phyloP scores from a whole-genome alignment of 2,888 invertebrate species.

The Xylocampa areola region DNA sequence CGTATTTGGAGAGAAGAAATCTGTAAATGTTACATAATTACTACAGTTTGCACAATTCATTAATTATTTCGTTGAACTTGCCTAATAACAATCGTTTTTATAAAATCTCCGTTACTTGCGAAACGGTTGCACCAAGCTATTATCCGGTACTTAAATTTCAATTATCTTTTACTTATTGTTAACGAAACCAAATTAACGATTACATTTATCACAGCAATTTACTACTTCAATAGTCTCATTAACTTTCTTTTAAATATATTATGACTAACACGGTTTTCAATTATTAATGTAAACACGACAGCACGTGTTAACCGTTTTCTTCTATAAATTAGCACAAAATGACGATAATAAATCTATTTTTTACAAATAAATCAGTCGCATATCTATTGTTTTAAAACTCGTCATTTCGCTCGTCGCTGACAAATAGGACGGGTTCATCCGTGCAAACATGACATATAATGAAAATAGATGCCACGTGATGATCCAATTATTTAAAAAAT shows the following conservation, averaged over 20 bases:
- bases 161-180: not conserved
- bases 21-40: too few species aligned
- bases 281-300: conserved; percentile 1
- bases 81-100: too few species aligned
- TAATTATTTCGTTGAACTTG: too few species aligned
- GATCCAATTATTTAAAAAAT: conserved; percentile 62
- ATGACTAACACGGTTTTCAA: not conserved
- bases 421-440: conserved; percentile 54
- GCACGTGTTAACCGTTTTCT: conserved; percentile 25
- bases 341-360: conserved; percentile 31
- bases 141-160: not conserved
- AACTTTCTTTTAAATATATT: conserved; percentile 9
- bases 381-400: conserved; percentile 50
- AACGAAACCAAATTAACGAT: not conserved
- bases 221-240: not conserved
- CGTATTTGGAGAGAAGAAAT: too few species aligned
- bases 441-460: conserved; percentile 54
- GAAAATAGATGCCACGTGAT: conserved; percentile 62
- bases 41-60: too few species aligned
- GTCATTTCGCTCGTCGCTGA: conserved; percentile 46
- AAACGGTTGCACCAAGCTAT: not conserved
- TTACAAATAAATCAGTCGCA: conserved; percentile 10
- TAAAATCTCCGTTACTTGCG: too few species aligned
- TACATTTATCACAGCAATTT: not conserved
- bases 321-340: conserved; percentile 13